A percentile compares a stretch with the other conserved stretches of the same genome.
Conservation (phyloP, 1,140 invertebrate genomes). For the Ruditapes philippinarum region DNA sequence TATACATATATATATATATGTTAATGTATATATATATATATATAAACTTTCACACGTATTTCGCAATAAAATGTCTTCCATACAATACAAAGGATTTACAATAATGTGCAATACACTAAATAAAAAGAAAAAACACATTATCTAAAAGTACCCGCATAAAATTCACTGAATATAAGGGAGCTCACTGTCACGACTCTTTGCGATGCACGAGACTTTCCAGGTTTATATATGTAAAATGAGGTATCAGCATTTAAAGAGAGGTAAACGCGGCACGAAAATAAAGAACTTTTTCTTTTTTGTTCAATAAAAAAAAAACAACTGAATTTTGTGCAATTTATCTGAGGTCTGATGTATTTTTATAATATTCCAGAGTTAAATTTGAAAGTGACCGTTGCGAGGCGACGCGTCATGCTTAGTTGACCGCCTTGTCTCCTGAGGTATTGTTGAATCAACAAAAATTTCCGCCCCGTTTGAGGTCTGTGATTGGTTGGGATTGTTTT, state of each 20-base stretch:
- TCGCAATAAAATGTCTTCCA: background rate
- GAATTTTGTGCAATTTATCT: conserved; percentile 30
- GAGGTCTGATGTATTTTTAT: background rate
- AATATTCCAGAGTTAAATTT: conserved; percentile 40
- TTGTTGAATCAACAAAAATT: background rate
- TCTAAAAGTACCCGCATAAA: conserved; percentile 42
- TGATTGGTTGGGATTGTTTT: conserved; percentile 36
- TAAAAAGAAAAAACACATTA: conserved; percentile 24
- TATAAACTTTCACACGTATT: background rate
- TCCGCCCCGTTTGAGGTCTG: background rate
- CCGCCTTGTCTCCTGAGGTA: background rate
- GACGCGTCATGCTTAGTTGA: background rate
- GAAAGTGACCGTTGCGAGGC: conserved; percentile 22
- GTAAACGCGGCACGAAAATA: conserved; percentile 31
- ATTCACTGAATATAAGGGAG: conserved; percentile 33
- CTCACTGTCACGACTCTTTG: background rate
- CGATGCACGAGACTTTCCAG: background rate
- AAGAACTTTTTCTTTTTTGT: conserved; percentile 28
- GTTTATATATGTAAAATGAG: conserved; percentile 8
- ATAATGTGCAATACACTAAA: conserved; percentile 27
- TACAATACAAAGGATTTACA: background rate
- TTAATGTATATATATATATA: no score
- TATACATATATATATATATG: no score
- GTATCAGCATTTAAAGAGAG: background rate
- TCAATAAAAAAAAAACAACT: conserved; percentile 32